A percentile compares a stretch with the other conserved stretches of the same genome.
These are phyloP conservation scores for Oryzias melastigma DNA, from an alignment of 2,113 vertebrate species.

Conservation along the genomic window DNA sequence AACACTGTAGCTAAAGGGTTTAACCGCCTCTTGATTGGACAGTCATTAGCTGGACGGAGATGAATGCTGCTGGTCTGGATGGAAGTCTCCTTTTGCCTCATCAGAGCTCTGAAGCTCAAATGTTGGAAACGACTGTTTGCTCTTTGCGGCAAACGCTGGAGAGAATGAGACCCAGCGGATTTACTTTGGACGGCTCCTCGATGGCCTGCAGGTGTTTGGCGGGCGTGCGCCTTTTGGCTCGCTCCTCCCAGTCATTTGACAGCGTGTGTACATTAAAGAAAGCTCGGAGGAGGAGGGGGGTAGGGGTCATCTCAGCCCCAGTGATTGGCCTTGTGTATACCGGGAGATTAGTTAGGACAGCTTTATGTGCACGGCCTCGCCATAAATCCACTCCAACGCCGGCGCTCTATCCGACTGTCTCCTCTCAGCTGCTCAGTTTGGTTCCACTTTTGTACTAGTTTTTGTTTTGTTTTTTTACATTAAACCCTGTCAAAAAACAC, in stretches of 20 bases:
- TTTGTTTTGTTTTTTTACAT: slow-evolving; percentile 11
- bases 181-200: slow-evolving; percentile 59
- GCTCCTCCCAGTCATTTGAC: slow-evolving; percentile 46
- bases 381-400: slow-evolving; percentile 52
- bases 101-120: slow-evolving; percentile 9
- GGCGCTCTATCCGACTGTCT: neutral
- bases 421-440: no score
- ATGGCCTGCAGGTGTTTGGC: slow-evolving; percentile 64
- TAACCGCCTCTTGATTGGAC: slow-evolving; percentile 12
- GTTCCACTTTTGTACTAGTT: neutral
- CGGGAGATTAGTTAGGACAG: slow-evolving; percentile 69
- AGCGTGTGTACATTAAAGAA: slow-evolving; percentile 61
- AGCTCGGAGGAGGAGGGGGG: neutral
- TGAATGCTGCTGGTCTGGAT: slow-evolving; percentile 4
- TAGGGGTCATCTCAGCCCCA: slow-evolving; percentile 18
- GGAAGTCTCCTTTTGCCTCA: slow-evolving; percentile 5
- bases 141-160: slow-evolving; percentile 40
- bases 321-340: slow-evolving; percentile 66
- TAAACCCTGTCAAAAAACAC: slow-evolving; percentile 8
- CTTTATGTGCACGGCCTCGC: slow-evolving; percentile 55
- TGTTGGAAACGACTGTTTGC: slow-evolving; percentile 21
- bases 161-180: slow-evolving; percentile 58
- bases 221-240: neutral
- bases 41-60: slow-evolving; percentile 11
- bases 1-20: slow-evolving; percentile 1